A percentile compares a stretch with the other conserved stretches of the same genome.
Evolutionary conservation across 2,888 invertebrate genomes (phyloP).

Genomic region (Dicyrtoma fusca): DNA sequence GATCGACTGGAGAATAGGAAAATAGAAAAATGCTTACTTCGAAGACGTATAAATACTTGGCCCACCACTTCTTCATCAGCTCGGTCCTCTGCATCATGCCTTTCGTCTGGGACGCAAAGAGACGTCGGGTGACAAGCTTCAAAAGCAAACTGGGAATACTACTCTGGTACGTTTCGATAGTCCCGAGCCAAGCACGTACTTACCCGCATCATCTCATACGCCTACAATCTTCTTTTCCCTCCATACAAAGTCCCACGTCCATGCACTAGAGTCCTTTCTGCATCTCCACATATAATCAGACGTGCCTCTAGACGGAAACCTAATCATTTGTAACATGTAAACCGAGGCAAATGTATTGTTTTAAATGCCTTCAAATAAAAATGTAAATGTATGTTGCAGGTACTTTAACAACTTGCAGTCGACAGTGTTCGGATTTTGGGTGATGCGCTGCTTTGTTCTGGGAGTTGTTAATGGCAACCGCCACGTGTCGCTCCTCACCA

Average conservation of each 20-base stretch:
- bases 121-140: neutral
- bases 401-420: constrained; percentile 12
- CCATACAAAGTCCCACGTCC: no score
- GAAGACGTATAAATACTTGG: constrained; percentile 27
- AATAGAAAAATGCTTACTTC: constrained; percentile 24
- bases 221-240: no score
- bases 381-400: neutral
- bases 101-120: constrained; percentile 14
- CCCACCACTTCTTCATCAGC: constrained; percentile 8
- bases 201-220: no score
- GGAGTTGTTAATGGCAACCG: constrained; percentile 13
- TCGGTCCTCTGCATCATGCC: neutral
- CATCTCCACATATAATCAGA: no score
- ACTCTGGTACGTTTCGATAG: neutral
- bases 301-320: no score
- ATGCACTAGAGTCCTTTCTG: no score
- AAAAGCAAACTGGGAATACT: no score
- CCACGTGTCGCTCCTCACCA: neutral
- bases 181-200: neutral
- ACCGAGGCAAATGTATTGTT: no score
- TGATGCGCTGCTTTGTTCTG: neutral
- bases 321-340: no score
- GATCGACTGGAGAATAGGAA: no score
- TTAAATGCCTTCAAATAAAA: no score
- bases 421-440: neutral